Percentiles rank a stretch among this genome's conserved stretches.
Evolutionary conservation across 2,888 invertebrate genomes (phyloP).

Genomic region (Deilephila elpenor): DNA sequence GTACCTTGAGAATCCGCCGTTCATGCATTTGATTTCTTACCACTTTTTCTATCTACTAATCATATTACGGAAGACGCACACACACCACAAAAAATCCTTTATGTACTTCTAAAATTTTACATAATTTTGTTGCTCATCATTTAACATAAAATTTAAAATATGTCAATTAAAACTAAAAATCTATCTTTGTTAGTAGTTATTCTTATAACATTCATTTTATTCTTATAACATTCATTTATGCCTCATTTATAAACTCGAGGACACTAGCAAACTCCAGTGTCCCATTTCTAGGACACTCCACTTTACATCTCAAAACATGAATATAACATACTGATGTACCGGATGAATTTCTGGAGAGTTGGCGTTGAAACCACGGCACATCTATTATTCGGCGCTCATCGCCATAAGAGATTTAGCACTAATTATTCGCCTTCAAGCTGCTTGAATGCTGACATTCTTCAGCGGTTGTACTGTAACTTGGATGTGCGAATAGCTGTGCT

Average conservation of each 20-base stretch:
- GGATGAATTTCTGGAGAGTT: conserved; percentile 36
- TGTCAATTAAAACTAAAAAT: neutral
- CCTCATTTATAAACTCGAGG: neutral
- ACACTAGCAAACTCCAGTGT: neutral
- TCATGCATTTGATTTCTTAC: too few species aligned
- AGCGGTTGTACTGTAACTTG: conserved; percentile 54
- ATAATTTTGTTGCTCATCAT: too few species aligned
- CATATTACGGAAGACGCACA: too few species aligned
- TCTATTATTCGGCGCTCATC: conserved; percentile 65
- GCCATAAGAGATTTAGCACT: conserved; percentile 71
- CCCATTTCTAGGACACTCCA: neutral
- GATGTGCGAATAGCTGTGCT: conserved; percentile 38
- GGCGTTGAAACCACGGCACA: conserved; percentile 46
- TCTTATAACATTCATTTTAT: neutral
- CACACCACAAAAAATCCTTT: too few species aligned
- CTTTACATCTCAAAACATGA: conserved; percentile 7
- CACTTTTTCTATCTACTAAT: too few species aligned
- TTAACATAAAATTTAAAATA: too few species aligned
- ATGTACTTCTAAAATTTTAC: too few species aligned
- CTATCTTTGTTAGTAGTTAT: neutral
- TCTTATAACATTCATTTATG: neutral
- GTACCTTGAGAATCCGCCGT: too few species aligned
- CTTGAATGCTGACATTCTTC: conserved; percentile 80
- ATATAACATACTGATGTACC: conserved; percentile 14
- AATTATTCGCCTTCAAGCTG: conserved; percentile 78